Percentiles rank a stretch among this genome's conserved stretches.
Conservation (phyloP, 2,888 invertebrate species). For the Macaria liturata region DNA sequence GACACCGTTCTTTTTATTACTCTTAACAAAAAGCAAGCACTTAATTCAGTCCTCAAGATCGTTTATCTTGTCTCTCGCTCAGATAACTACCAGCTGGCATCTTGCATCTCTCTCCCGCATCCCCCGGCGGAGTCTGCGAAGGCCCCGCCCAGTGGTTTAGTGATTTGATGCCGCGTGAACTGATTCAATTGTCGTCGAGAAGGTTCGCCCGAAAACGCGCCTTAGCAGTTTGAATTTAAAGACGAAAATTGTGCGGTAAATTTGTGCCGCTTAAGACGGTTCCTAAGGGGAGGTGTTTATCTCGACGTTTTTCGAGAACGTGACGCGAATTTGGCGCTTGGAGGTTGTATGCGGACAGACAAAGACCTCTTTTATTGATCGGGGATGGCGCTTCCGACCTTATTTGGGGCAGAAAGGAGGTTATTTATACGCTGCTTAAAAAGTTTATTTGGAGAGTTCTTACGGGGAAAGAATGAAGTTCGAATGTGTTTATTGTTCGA, state of each 20-base stretch:
- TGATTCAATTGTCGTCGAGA: constrained; percentile 80
- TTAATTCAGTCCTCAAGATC: constrained; percentile 74
- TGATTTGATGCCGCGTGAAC: constrained; percentile 84
- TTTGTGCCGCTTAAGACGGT: constrained; percentile 74
- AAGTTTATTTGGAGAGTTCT: constrained; percentile 73
- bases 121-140: constrained; percentile 78
- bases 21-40: constrained; percentile 76
- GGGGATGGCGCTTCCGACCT: constrained; percentile 62
- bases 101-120: constrained; percentile 60
- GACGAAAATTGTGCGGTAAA: constrained; percentile 79
- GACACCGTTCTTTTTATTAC: constrained; percentile 79
- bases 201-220: constrained; percentile 67
- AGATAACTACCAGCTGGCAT: no score
- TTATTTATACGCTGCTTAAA: constrained; percentile 78
- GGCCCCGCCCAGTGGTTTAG: constrained; percentile 83
- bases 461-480: constrained; percentile 70
- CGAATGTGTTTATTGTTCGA: constrained; percentile 59
- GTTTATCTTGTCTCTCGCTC: constrained; percentile 1
- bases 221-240: constrained; percentile 74
- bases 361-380: constrained; percentile 79
- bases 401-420: constrained; percentile 68
- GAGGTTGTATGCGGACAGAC: constrained; percentile 71
- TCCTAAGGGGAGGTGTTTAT: constrained; percentile 77
- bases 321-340: constrained; percentile 75
- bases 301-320: constrained; percentile 81